Base-by-base conservation (phyloP, 2,797 vertebrate species). In the Gila robusta region DNA sequence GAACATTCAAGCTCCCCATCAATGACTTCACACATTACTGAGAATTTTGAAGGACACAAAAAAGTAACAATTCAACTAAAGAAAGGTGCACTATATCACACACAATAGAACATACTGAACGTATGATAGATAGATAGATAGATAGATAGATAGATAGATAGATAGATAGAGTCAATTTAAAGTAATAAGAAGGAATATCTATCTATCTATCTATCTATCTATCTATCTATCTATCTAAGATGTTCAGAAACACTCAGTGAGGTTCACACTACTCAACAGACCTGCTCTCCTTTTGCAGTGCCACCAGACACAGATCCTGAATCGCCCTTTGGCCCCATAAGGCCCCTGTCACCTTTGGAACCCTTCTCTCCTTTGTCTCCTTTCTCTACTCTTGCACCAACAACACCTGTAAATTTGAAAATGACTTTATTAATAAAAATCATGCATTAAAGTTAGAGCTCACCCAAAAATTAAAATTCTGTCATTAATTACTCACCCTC, bases 321-420 rank as follows among this genome's bases (percentile, higher is more conserved):
- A 1, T 97, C 96, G 72, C 97, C 97, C 92, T 97, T 97, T 0
- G 95, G 90, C 49, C 97, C 97, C 1, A 66, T 82, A 3, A 93
- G 92, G 77, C 95, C 96, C 69, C 89, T 69, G 4, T 95, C 95
- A 88, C 96, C 95, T 92, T 93, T 94, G 59, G 86, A 74, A 0
- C 97, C 97, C 70, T 89, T 92, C 2, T 96, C 94, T 26, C 96
- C 97, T 72, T 17, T 85, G 32, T 95, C 94, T 0, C 96, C 96
- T 80, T 95, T 97, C 37, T 95, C 94, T 9, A 96, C 97, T 92
- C 91, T 96, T 41, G 56, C 10, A 70, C 92, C 91, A 52, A 10
- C 14, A 39, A 12, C 6, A 47, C 62, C 80, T 82, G 37, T 77
- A 28, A 32, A 69, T 44, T 73, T 52, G 0, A 26, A 84, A n/a